Base-by-base conservation (phyloP, 2,888 invertebrate species). In the Catocala sponsa region DNA sequence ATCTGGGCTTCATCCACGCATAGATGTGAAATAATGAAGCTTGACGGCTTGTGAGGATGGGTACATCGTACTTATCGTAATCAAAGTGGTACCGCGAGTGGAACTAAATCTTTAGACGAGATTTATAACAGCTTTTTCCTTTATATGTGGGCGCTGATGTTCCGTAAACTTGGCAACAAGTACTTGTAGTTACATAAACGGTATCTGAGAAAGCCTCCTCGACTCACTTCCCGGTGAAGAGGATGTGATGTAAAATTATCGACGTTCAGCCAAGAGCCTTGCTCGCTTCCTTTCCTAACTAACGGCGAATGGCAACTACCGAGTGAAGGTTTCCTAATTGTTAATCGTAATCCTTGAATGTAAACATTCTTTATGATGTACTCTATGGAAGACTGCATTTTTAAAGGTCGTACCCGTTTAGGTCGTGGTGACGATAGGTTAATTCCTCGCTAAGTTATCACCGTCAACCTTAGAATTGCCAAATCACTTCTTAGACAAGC, bases 211-310 rank as follows among this genome's bases (percentile, higher is more conserved):
- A 60, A 73, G 62, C 56, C 50, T 52, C 62, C 52, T 65, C 66
- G 62, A 32, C 59, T 64, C 53, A 74, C 70, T 74, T 78, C 73
- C 78, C 68, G 67, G 59, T 59, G 44, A 7, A 62, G 58, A 76
- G 75, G 78, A 81, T 72, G 70, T 69, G 65, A 61, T 64, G 68
- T 56, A 60, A 61, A 70, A 53, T 62, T 63, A 70, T 60, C 59
- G 68, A 64, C 63, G 59, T 63, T 59, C 65, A 70, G 52, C 60
- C 11, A 13, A 56, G 57, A 70, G 57, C 74, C 79, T 80, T 76
- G 81, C 49, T 50, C 55, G 68, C 66, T 78, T 80, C 81, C 81
- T 78, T 68, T 66, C 48, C 47, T 57, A 67, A 47, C 43, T 33
- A 54, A 55, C 64, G 46, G 63, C 53, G 35, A 56, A 51, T 32